These are phyloP conservation scores for Leucosticte australis DNA, from an alignment of 2,113 vertebrate genomes.

Conservation along the genomic window DNA sequence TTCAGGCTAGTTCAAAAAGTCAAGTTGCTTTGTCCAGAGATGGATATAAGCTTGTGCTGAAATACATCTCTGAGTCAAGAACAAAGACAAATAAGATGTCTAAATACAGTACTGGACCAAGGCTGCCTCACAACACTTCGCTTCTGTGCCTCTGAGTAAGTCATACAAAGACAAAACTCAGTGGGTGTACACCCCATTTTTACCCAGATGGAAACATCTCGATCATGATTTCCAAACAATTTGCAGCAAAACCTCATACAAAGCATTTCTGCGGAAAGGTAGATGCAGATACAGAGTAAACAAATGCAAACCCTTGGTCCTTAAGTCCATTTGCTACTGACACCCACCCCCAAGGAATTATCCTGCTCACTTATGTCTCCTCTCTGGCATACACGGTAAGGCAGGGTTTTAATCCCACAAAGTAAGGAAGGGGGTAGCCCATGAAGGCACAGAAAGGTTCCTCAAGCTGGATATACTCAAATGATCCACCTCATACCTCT, in stretches of 20 bases:
- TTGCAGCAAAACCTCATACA: not conserved
- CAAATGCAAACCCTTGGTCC: not conserved
- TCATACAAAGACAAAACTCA: not conserved
- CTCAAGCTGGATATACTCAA: not conserved
- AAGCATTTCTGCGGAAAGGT: not conserved
- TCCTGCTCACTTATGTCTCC: not conserved
- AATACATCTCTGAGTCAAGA: not conserved
- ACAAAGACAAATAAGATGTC: not conserved
- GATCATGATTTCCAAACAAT: not conserved
- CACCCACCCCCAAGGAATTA: not conserved
- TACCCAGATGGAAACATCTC: not conserved
- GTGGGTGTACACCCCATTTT: fast-evolving
- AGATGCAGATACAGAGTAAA: not conserved
- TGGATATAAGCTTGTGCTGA: not conserved
- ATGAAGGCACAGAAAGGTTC: constrained; percentile 6
- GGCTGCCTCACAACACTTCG: not conserved
- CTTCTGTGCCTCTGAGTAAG: not conserved
- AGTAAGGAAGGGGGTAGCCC: not conserved
- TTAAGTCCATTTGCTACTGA: not conserved
- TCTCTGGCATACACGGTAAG: not conserved
- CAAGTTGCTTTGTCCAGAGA: constrained; percentile 24
- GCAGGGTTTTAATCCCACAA: not conserved
- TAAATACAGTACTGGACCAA: not conserved
- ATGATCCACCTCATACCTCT: not conserved
- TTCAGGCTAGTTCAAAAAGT: not conserved